Evolutionary conservation across 2,113 vertebrate genomes (phyloP), one percentile per base, ranked within the genome.

Genomic region (Lycocorax pyrrhopterus): DNA sequence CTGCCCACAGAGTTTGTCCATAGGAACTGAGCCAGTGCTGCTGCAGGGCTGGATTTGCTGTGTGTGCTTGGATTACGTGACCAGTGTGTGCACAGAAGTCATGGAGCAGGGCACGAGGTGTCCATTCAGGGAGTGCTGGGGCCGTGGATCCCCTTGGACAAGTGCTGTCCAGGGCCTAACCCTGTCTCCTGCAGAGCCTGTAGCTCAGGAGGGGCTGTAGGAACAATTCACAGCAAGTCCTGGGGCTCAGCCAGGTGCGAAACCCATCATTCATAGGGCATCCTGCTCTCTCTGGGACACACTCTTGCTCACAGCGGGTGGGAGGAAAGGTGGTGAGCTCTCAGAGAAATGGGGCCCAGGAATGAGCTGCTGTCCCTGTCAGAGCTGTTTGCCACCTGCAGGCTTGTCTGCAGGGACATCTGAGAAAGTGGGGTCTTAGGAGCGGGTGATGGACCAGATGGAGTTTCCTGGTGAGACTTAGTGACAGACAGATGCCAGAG

Each of bases 201-300:
- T 37, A 21, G 8, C 13, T 47, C 26, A 44, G 26, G 52, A 64
- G 39, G 9, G 44, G 22, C 33, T 93, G 21, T 12, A 43, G 47
- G 33, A 75, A 16, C 0, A 3, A 27, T 17, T 47, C 9, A 8
- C 30, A 46, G 73, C 60, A 67, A 82, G 59, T 67, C 43, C 60
- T 82, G 69, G 46, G 44, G 49, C 64, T 26, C 41, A 77, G 13
- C 60, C 12, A 15, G 2, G 0, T 63, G 47, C 33, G 12, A 5
- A 41, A 41, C 0, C 1, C 7, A 5, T 56, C 56, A 13, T 62
- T 62, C 10, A 0, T 0, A 2, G 71, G 53, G 41, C 49, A 59
- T 14, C 23, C 37, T 53, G 46, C 55, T 92, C 5, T 20, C 53
- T 75, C 52, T 79, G 66, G 26, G 59, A 27, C 62, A 33, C 14